Evolutionary conservation across 2,113 vertebrate species (phyloP).

Genomic region (Heloderma charlesbogerti): DNA sequence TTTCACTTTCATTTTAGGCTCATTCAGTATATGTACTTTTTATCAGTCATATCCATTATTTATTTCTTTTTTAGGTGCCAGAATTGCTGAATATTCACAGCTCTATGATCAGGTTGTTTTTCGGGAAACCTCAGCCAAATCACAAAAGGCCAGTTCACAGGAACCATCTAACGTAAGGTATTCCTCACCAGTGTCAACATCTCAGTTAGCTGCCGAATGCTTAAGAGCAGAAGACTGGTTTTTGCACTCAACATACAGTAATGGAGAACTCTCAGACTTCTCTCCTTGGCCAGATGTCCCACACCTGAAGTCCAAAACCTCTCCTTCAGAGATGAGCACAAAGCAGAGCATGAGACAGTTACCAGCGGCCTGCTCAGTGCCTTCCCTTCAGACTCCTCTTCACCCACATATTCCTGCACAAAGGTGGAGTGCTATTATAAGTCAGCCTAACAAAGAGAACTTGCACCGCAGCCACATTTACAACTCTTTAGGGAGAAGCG

Average conservation of each 20-base stretch:
- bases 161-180: constrained; percentile 70
- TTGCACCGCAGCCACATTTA: constrained; percentile 80
- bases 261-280: constrained; percentile 88
- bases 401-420: constrained; percentile 74
- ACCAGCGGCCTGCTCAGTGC: constrained; percentile 82
- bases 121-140: constrained; percentile 79
- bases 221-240: constrained; percentile 86
- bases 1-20: background rate
- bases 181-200: constrained; percentile 70
- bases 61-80: constrained; percentile 84
- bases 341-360: constrained; percentile 76
- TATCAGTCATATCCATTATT: constrained; percentile 24
- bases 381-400: constrained; percentile 83
- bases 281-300: constrained; percentile 74
- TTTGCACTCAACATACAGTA: constrained; percentile 91
- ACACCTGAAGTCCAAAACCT: constrained; percentile 71
- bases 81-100: constrained; percentile 97
- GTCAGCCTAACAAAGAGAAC: constrained; percentile 84
- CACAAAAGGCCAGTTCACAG: constrained; percentile 64
- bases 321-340: constrained; percentile 44
- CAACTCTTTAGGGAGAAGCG: constrained; percentile 83
- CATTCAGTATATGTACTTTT: fast-evolving
- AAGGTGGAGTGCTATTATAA: constrained; percentile 87
- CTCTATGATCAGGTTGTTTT: constrained; percentile 96
- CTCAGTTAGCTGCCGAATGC: constrained; percentile 57